Evolutionary conservation across 2,113 vertebrate genomes (phyloP).

Genomic region (Nothobranchius furzeri): DNA sequence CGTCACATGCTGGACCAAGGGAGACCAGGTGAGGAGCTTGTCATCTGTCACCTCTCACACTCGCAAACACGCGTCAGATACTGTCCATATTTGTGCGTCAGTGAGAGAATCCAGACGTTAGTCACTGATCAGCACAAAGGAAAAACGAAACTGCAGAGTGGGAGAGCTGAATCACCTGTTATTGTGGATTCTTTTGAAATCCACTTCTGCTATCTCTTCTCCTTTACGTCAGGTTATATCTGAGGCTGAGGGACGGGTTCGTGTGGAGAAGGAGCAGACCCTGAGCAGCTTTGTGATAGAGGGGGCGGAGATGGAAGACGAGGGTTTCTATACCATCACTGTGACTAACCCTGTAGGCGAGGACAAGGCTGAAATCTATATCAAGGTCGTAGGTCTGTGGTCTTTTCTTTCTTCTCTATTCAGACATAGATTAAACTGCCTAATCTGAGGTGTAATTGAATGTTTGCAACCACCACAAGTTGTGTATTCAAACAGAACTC

Average conservation of each 20-base stretch:
- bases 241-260: slow-evolving; percentile 78
- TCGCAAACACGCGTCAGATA: slow-evolving; percentile 6
- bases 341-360: slow-evolving; percentile 86
- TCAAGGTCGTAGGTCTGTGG: slow-evolving; percentile 86
- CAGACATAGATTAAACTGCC: no score
- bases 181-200: slow-evolving; percentile 6
- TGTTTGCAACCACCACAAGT: no score
- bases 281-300: slow-evolving; percentile 88
- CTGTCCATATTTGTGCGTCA: slow-evolving; percentile 37
- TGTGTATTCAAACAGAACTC: no score
- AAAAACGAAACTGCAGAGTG: slow-evolving; percentile 21
- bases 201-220: background rate
- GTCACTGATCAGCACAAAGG: slow-evolving; percentile 21
- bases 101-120: slow-evolving; percentile 14
- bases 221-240: slow-evolving; percentile 72
- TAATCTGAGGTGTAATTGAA: no score
- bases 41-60: slow-evolving; percentile 9
- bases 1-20: slow-evolving; percentile 83
- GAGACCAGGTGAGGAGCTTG: slow-evolving; percentile 70
- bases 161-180: slow-evolving; percentile 37
- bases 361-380: slow-evolving; percentile 79
- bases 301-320: slow-evolving; percentile 80
- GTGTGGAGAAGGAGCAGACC: slow-evolving; percentile 77
- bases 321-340: slow-evolving; percentile 84
- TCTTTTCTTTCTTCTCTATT: background rate